Evolutionary conservation across 2,797 vertebrate genomes (phyloP).

Genomic region (Leucoraja ocellata): DNA sequence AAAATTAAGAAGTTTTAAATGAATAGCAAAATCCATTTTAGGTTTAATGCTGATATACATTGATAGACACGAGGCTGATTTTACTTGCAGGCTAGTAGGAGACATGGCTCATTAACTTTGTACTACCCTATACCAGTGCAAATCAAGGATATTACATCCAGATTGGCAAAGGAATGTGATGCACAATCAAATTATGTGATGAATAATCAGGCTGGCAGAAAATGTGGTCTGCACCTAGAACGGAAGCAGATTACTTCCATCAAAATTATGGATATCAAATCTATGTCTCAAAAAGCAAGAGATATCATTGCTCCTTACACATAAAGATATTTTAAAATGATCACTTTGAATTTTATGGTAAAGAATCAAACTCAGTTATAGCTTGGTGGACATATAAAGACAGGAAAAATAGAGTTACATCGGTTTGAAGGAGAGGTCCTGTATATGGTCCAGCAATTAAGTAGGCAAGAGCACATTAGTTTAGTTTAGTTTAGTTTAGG

Average conservation of each 20-base stretch:
- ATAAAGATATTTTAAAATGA: neutral
- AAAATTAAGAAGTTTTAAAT: neutral
- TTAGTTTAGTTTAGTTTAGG: too few relatives aligned
- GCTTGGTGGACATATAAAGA: neutral
- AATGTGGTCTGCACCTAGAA: neutral
- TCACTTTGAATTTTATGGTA: neutral
- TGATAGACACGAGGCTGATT: neutral
- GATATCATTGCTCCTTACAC: neutral
- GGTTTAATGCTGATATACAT: neutral
- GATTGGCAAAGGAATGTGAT: constrained; percentile 30
- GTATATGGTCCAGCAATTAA: neutral
- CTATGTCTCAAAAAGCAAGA: neutral
- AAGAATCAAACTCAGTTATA: neutral
- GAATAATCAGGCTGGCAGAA: neutral
- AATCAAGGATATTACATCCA: constrained; percentile 17
- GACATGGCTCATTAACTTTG: constrained; percentile 26
- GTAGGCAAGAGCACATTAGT: neutral
- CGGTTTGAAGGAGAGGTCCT: neutral
- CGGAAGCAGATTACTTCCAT: neutral
- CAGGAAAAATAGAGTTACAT: neutral
- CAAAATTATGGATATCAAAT: neutral
- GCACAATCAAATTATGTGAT: neutral
- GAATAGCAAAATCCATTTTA: neutral
- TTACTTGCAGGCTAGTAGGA: constrained; percentile 10
- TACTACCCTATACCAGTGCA: neutral